These are phyloP conservation scores for Iselma pallidipennis DNA, from an alignment of 2,888 invertebrate species.

Conservation along the genomic window DNA sequence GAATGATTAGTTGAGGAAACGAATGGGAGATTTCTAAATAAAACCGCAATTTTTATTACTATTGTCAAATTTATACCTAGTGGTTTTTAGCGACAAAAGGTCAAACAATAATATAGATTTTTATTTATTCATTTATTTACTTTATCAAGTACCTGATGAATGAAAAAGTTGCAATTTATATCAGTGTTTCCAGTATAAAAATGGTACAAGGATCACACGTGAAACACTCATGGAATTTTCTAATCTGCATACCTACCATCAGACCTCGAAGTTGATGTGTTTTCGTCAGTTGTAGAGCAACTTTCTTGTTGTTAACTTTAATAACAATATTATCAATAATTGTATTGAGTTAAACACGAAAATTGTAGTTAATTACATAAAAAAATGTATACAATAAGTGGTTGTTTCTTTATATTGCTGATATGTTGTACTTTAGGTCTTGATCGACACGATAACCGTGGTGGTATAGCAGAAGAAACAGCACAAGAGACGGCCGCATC, in stretches of 20 bases:
- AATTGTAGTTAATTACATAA: background rate
- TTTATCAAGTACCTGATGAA: no score
- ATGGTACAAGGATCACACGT: conserved; percentile 11
- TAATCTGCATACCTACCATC: conserved; percentile 2
- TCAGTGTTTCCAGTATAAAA: no score
- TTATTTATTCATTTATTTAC: no score
- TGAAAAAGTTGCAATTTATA: no score
- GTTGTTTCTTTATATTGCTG: background rate
- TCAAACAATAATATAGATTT: no score
- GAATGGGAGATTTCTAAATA: no score
- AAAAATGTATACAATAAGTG: background rate
- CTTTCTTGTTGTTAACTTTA: background rate
- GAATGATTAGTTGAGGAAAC: no score
- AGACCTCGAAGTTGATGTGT: background rate
- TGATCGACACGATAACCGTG: background rate
- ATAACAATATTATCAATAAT: no score
- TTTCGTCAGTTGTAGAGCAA: background rate
- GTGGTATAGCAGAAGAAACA: background rate
- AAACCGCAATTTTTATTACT: no score
- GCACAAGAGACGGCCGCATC: background rate
- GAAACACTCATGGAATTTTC: conserved; percentile 4
- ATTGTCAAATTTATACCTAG: no score
- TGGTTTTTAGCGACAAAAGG: no score
- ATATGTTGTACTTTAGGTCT: background rate
- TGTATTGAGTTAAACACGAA: no score